Base-by-base conservation (phyloP, 2,888 invertebrate species). In the Caenorhabditis drosophilae region DNA sequence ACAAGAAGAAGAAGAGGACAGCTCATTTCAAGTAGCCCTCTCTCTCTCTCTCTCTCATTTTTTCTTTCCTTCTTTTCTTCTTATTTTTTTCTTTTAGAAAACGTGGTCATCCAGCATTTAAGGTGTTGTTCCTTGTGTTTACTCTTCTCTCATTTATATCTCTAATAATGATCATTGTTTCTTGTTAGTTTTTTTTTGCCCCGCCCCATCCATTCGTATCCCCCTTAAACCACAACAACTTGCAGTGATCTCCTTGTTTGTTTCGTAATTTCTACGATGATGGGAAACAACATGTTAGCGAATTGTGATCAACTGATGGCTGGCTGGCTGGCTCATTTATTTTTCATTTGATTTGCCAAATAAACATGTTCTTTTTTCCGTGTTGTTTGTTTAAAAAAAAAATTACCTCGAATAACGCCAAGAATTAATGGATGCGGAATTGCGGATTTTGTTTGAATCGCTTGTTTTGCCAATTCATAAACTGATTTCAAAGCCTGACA, bases 391-490 rank as follows among this genome's bases (percentile, higher is more conserved):
- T 40, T 18, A 11, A 45, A 45, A 16, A 45, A 40, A 50, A 23
- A 36, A 15, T 35, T 85, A 92, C 92, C 92, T 89, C 96, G 88
- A 67, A 98, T 98, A 31, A 98, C 96, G 15, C 97, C 97, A 96
- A 98, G 96, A 78, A 98, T 98, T 27, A 98, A 88, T 2, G 98
- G 98, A 89, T 98, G 98, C n/a, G 98, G 97, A 84, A 98, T 98
- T 49, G 97, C 98, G 38, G 96, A 95, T 85, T 98, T 98, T 78
- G 98, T 97, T 85, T 96, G 94, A 71, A 98, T 87, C 1, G 96
- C 96, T 84, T 97, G 95, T 85, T 98, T 87, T 1, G 96, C 96
- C 84, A 97, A 95, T 85, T 98, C 97, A 83, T 99, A 99, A 15
- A 98, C 87, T 1, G 92, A 91, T 86, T 87, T 78, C 41, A 82